A percentile compares a stretch with the other conserved stretches of the same genome.
These are phyloP conservation scores for Steinernema khuongi DNA, from an alignment of 1,140 invertebrate genomes.

Conservation along the genomic window DNA sequence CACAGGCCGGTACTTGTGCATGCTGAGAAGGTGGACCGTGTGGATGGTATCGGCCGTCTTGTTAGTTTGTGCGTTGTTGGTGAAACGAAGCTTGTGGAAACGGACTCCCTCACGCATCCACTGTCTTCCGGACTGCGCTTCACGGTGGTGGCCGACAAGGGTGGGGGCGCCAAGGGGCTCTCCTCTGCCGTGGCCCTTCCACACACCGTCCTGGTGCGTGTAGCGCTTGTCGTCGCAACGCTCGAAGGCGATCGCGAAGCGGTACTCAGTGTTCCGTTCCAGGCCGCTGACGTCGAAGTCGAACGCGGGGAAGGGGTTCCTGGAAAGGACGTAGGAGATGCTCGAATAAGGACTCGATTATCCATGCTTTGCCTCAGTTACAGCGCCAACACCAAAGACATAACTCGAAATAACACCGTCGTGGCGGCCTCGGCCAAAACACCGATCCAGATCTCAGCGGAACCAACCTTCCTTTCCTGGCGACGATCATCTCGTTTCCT, in stretches of 20 bases:
- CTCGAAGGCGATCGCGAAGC: slow-evolving; percentile 1
- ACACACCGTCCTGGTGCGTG: slow-evolving; percentile 4
- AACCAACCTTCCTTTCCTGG: background rate
- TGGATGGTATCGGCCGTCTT: background rate
- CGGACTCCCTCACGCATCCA: slow-evolving; percentile 4
- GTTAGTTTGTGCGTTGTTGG: background rate
- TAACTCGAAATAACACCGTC: too few relatives aligned
- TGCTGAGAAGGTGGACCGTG: background rate
- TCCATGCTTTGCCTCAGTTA: too few relatives aligned
- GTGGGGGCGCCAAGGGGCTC: background rate
- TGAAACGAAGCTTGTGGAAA: background rate
- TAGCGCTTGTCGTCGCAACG: slow-evolving; percentile 12
- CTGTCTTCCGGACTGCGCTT: background rate
- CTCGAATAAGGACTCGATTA: background rate
- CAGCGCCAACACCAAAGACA: too few relatives aligned
- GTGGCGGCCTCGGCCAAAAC: too few relatives aligned
- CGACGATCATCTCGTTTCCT: background rate
- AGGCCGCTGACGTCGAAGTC: background rate
- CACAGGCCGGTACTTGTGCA: background rate
- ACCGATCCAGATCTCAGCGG: too few relatives aligned
- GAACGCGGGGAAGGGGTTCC: background rate
- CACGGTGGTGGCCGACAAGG: background rate
- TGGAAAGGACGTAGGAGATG: background rate
- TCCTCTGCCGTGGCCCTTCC: background rate
- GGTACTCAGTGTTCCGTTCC: background rate